These are phyloP conservation scores for Champsocephalus esox DNA, from an alignment of 2,797 vertebrate genomes.

Conservation along the genomic window DNA sequence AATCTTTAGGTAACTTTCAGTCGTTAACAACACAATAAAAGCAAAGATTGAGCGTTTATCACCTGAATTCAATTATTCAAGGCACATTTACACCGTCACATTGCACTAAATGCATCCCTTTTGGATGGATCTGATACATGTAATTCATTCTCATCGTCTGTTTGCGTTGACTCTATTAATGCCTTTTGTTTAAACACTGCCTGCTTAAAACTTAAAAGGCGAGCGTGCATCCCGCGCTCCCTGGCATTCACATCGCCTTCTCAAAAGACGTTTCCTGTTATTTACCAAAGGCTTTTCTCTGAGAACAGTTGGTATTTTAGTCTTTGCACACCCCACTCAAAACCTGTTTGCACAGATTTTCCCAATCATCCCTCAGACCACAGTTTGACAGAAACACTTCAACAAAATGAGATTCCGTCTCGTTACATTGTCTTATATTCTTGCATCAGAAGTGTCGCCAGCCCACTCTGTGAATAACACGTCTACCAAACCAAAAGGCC, in stretches of 20 bases:
- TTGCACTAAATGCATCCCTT: neutral
- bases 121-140: slow-evolving; percentile 13
- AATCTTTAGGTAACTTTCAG: slow-evolving; percentile 15
- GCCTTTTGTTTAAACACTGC: slow-evolving; percentile 50
- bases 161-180: slow-evolving; percentile 48
- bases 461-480: slow-evolving; percentile 81
- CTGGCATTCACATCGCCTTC: slow-evolving; percentile 58
- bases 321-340: slow-evolving; percentile 82
- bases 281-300: slow-evolving; percentile 76
- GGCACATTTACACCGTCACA: neutral
- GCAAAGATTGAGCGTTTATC: neutral
- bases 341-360: slow-evolving; percentile 84
- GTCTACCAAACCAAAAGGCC: slow-evolving; percentile 80
- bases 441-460: slow-evolving; percentile 82
- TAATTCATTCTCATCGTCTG: slow-evolving; percentile 36
- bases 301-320: slow-evolving; percentile 80
- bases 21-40: neutral
- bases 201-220: slow-evolving; percentile 45
- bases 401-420: slow-evolving; percentile 82
- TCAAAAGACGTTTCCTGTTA: slow-evolving; percentile 70
- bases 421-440: slow-evolving; percentile 80
- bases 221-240: slow-evolving; percentile 34
- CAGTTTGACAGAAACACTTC: slow-evolving; percentile 82
- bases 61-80: neutral
- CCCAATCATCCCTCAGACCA: slow-evolving; percentile 80